A percentile compares a stretch with the other conserved stretches of the same genome.
These are phyloP conservation scores for Nomada fabriciana DNA, from an alignment of 2,888 invertebrate species.

Conservation along the genomic window DNA sequence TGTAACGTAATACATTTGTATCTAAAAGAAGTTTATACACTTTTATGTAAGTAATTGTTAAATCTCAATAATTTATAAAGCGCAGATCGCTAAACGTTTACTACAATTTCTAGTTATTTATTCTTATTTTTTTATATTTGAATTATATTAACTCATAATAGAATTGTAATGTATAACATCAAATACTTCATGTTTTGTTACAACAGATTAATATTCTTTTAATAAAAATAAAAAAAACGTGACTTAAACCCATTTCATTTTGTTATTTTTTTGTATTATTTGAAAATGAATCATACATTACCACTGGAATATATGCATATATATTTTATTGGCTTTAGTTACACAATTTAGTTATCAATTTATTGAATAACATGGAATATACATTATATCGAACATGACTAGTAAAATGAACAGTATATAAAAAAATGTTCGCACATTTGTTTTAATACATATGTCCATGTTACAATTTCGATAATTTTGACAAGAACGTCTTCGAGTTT, in stretches of 20 bases:
- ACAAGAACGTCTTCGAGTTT: too few relatives aligned
- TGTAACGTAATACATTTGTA: not conserved
- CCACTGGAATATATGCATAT: not conserved
- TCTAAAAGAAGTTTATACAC: not conserved
- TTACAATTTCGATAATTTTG: too few relatives aligned
- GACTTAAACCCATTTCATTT: not conserved
- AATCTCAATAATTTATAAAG: not conserved
- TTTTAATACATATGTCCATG: too few relatives aligned
- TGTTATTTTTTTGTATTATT: not conserved
- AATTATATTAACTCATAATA: constrained; percentile 2
- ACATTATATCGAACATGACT: too few relatives aligned
- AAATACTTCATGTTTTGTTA: constrained; percentile 12
- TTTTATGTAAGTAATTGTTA: not conserved
- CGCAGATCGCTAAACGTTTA: not conserved
- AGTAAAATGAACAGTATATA: too few relatives aligned
- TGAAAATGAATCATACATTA: not conserved
- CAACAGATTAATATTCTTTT: constrained; percentile 1
- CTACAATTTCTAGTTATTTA: constrained; percentile 8
- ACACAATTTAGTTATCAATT: not conserved
- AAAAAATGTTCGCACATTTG: too few relatives aligned
- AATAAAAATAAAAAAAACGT: constrained; percentile 1
- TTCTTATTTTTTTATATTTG: constrained; percentile 7
- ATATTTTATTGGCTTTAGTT: not conserved
- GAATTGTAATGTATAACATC: not conserved
- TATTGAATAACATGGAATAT: not conserved